A percentile compares a stretch with the other conserved stretches of the same genome.
Evolutionary conservation across 2,113 vertebrate genomes (phyloP).

Genomic region (Mesoclemmys tuberculata): DNA sequence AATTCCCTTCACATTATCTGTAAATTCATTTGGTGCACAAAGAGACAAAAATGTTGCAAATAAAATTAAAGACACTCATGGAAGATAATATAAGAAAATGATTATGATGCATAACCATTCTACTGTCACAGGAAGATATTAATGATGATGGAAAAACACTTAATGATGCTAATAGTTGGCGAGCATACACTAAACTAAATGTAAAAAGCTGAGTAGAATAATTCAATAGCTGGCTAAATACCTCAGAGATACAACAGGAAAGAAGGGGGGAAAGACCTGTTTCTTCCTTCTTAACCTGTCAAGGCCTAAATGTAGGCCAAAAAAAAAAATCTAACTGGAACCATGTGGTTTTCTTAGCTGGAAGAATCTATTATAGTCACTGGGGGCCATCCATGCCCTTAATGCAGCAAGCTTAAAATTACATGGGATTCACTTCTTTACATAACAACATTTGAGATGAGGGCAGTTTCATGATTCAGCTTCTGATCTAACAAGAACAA

Average conservation of each 20-base stretch:
- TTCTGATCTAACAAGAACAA: not conserved
- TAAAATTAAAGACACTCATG: constrained; percentile 3
- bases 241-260: not conserved
- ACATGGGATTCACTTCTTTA: not conserved
- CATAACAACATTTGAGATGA: not conserved
- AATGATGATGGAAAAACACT: not conserved
- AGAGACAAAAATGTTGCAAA: constrained; percentile 26
- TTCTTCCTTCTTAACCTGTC: not conserved
- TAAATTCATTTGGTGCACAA: not conserved
- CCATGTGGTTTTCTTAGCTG: not conserved
- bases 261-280: not conserved
- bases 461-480: not conserved
- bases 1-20: not conserved
- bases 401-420: not conserved
- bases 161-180: not conserved
- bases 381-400: not conserved
- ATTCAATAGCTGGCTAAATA: not conserved
- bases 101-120: not conserved
- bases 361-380: not conserved
- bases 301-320: not conserved
- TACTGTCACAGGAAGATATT: not conserved
- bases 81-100: not conserved
- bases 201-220: not conserved
- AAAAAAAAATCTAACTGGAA: not conserved
- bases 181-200: not conserved